Conservation (phyloP, 2,797 vertebrate species). For the Aeoliscus strigatus region DNA sequence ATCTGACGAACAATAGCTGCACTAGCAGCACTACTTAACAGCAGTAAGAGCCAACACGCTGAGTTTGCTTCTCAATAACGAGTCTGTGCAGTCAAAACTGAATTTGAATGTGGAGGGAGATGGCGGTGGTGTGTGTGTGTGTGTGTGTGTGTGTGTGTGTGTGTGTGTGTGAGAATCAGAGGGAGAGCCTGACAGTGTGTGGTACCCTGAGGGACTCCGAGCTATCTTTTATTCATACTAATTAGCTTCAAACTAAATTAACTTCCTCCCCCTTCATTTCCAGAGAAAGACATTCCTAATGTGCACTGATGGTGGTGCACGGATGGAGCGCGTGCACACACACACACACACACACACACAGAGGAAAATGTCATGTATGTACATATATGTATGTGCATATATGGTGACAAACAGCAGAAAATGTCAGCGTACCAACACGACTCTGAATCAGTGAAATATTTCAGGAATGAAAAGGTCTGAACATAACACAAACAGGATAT, state of each 20-base stretch:
- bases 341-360: conserved; percentile 1
- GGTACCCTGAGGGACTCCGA: conserved; percentile 51
- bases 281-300: conserved; percentile 57
- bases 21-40: too few relatives aligned
- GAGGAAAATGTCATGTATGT: conserved; percentile 28
- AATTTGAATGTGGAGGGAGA: conserved; percentile 30
- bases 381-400: conserved; percentile 10
- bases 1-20: too few relatives aligned
- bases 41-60: too few relatives aligned
- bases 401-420: too few relatives aligned
- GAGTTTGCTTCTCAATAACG: too few relatives aligned
- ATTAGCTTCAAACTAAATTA: conserved; percentile 69
- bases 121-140: too few relatives aligned
- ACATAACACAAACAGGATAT: too few relatives aligned
- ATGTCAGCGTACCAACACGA: too few relatives aligned
- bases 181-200: conserved; percentile 54
- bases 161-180: conserved; percentile 25
- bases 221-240: conserved; percentile 72
- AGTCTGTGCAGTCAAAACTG: conserved; percentile 23
- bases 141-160: too few relatives aligned
- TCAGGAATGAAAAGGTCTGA: too few relatives aligned
- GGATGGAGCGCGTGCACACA: conserved; percentile 1
- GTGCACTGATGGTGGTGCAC: conserved; percentile 23
- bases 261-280: conserved; percentile 64
- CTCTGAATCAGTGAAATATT: too few relatives aligned